Base-by-base conservation (phyloP, 2,797 vertebrate species). In the Tenualosa ilisha region DNA sequence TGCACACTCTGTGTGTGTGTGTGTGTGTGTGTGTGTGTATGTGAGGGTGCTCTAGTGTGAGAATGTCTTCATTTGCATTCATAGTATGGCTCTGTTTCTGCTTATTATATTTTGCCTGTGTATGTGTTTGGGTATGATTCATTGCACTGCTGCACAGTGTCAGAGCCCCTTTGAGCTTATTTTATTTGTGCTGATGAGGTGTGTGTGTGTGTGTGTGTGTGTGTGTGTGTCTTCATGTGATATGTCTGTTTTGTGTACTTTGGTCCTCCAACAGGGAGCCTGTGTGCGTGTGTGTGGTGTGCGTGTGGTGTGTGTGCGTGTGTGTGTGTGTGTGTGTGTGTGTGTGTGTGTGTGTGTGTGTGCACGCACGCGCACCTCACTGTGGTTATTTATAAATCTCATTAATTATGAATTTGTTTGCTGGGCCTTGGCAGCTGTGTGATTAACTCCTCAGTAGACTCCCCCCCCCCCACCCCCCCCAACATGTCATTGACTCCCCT, bases 391-490 rank as follows among this genome's bases (percentile, higher is more conserved):
- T 79, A 79, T 79, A 79, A 79, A 40, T 79, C 72, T 79, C 72
- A 79, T 79, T 79, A 79, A 79, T 79, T 79, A 79, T 79, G 72
- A 79, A 79, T 79, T 79, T 79, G 72, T 79, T 79, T 79, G 72
- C 72, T 46, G 40, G 72, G 72, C 37, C 72, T 37, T 79, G 72
- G 40, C 72, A 79, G 72, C 37, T 46, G 37, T 79, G 72, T 79
- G 72, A 79, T 79, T 79, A 79, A 79, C 72, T 79, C 72, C 72
- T 79, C 72, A 79, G 72, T 13, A 37, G 72, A 43, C 37, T 20
- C 20, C 37, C 72, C 17, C 68, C 37, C 68, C 12, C 31, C 72
- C 22, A 37, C 31, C 6, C 6, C 6, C 72, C 20, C 68, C 37
- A 43, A 79, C 37, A 43, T 46, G 72, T 9, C 65, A 72, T 17